Conservation (phyloP, 2,888 invertebrate species). For the Apamea sordens region DNA sequence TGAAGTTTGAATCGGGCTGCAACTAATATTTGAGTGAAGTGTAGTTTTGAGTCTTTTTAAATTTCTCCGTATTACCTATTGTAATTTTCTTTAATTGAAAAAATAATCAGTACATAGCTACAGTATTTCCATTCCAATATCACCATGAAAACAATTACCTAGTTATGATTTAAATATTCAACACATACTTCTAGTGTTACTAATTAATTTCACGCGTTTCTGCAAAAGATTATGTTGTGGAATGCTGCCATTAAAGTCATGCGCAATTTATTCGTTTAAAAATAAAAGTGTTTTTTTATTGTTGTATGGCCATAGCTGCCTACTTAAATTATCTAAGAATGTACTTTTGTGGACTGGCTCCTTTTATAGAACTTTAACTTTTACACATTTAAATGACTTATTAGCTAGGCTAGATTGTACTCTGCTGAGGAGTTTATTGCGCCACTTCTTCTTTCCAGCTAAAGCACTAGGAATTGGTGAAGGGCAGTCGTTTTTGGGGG, state of each 20-base stretch:
- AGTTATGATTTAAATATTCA: constrained; percentile 37
- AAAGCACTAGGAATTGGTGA: too few relatives aligned
- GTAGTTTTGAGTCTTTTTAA: background rate
- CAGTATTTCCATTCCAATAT: constrained; percentile 14
- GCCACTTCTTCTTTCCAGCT: too few relatives aligned
- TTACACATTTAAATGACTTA: background rate
- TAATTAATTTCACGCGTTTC: constrained; percentile 48
- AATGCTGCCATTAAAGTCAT: constrained; percentile 13
- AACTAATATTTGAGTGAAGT: background rate
- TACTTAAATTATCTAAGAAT: background rate
- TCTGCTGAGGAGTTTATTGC: too few relatives aligned
- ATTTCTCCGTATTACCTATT: background rate
- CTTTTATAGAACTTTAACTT: background rate
- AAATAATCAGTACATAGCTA: background rate
- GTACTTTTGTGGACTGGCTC: background rate
- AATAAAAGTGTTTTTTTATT: background rate
- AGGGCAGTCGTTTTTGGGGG: background rate
- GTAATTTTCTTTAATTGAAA: background rate
- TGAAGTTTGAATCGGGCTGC: background rate
- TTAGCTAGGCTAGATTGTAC: too few relatives aligned
- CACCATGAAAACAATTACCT: constrained; percentile 45
- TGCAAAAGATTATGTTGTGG: constrained; percentile 3
- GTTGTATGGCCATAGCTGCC: background rate
- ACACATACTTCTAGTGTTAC: constrained; percentile 26
- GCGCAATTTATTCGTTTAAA: constrained; percentile 18